Evolutionary conservation across 2,888 invertebrate genomes (phyloP).

Genomic region (Polyommatus iphigenia): DNA sequence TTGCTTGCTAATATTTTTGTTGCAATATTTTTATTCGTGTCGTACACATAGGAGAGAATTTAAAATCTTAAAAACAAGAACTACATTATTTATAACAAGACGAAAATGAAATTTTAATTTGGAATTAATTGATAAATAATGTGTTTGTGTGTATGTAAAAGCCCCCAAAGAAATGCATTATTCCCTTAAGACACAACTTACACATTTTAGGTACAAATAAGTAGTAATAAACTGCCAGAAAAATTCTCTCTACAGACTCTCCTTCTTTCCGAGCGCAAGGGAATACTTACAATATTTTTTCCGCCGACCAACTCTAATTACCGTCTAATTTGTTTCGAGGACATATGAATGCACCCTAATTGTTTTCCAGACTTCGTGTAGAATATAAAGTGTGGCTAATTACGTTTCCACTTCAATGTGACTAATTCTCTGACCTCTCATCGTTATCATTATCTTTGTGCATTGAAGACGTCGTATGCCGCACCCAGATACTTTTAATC

Average conservation of each 20-base stretch:
- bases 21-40: neutral
- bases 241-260: neutral
- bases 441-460: neutral
- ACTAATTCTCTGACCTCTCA: neutral
- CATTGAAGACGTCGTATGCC: neutral
- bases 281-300: conserved; percentile 17
- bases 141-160: too few species aligned
- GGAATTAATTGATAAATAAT: neutral
- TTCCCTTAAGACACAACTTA: neutral
- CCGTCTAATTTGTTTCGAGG: conserved; percentile 19
- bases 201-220: neutral
- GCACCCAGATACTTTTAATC: too few species aligned
- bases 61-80: too few species aligned
- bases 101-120: too few species aligned
- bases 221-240: neutral
- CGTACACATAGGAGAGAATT: too few species aligned
- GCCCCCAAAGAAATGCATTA: too few species aligned
- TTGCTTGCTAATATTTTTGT: neutral
- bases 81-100: neutral
- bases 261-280: neutral
- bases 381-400: conserved; percentile 21
- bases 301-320: conserved; percentile 9
- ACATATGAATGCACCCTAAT: conserved; percentile 24
- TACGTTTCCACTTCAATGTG: conserved; percentile 10
- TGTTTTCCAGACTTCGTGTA: conserved; percentile 19